Percentiles rank a stretch among this genome's conserved stretches.
Evolutionary conservation across 2,113 vertebrate species (phyloP).

Genomic region (Pteronura brasiliensis): DNA sequence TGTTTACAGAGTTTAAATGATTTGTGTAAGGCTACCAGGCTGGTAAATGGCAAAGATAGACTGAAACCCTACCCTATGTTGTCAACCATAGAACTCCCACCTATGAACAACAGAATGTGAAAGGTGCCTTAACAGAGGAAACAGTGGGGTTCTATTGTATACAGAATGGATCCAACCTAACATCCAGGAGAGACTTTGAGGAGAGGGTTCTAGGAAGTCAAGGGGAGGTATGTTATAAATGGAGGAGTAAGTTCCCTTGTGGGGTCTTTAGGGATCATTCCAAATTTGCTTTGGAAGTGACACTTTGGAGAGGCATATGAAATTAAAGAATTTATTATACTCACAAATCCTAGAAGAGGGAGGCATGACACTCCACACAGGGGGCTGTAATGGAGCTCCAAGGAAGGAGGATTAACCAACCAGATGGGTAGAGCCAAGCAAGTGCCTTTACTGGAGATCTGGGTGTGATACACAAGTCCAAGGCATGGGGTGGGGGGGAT

Average conservation of each 20-base stretch:
- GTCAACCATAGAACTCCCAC: neutral
- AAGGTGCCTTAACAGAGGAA: neutral
- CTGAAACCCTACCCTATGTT: neutral
- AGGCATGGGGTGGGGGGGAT: neutral
- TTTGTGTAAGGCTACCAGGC: neutral
- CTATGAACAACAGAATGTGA: neutral
- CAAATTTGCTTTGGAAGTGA: neutral
- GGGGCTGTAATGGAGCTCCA: accelerated
- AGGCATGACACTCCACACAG: too few species aligned
- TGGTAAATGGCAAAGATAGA: neutral
- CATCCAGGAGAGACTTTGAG: neutral
- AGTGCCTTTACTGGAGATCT: neutral
- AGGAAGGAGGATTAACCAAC: neutral
- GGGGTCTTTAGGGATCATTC: neutral
- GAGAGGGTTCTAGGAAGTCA: neutral
- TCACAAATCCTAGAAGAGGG: neutral
- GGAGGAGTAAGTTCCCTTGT: neutral
- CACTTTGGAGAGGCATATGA: neutral
- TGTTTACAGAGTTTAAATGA: neutral
- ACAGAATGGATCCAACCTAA: neutral
- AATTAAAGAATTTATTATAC: neutral
- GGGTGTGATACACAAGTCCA: neutral
- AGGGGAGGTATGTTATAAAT: neutral
- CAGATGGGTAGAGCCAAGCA: neutral
- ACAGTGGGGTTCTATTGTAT: neutral